phyloP scores from a whole-genome alignment of 2,888 invertebrate genomes.

The Diadegma fenestrale region DNA sequence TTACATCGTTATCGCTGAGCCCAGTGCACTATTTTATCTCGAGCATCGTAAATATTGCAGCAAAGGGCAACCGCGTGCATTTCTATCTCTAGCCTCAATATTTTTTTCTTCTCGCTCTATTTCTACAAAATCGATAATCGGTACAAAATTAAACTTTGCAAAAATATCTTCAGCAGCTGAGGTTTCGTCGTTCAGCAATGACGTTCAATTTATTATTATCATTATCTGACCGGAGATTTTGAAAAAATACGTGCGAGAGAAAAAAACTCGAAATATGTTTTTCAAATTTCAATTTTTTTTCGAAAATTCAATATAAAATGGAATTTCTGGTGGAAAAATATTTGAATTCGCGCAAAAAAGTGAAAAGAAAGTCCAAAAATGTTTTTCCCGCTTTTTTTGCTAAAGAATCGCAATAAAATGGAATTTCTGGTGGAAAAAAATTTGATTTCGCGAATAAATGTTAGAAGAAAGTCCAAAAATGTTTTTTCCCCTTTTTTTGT shows the following conservation, averaged over 20 bases:
- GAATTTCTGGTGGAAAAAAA: neutral
- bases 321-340: neutral
- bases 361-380: too few relatives aligned
- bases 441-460: neutral
- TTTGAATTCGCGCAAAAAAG: neutral
- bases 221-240: neutral
- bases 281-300: neutral
- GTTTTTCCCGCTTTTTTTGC: too few relatives aligned
- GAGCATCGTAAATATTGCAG: constrained; percentile 46
- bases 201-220: neutral
- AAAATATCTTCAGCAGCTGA: constrained; percentile 26
- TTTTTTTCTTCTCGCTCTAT: neutral
- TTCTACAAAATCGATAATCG: constrained; percentile 34
- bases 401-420: neutral
- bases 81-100: constrained; percentile 34
- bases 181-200: neutral
- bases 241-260: constrained; percentile 6
- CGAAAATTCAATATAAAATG: neutral
- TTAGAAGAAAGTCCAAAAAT: neutral
- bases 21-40: constrained; percentile 41
- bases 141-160: constrained; percentile 49
- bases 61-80: constrained; percentile 19
- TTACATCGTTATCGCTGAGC: constrained; percentile 32
- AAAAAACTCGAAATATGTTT: neutral
- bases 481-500: neutral